Percentiles rank a stretch among this genome's conserved stretches.
phyloP scores from a whole-genome alignment of 2,888 invertebrate genomes.

The Idaea dimidiata region DNA sequence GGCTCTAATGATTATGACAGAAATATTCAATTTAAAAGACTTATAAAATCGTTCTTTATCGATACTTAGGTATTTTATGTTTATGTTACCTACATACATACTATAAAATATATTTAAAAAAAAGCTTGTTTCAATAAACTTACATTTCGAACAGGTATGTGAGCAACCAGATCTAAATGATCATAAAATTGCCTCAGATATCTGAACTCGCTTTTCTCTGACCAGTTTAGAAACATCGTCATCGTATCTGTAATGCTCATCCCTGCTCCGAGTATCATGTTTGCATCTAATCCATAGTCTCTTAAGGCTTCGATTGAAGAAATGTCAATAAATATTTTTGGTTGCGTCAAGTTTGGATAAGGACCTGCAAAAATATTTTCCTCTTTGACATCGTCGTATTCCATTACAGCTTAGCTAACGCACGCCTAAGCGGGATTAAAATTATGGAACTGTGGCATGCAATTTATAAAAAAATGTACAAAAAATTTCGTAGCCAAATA shows the following conservation, averaged over 20 bases:
- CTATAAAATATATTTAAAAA: too few species aligned
- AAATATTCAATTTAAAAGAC: constrained; percentile 3
- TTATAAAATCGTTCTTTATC: too few species aligned
- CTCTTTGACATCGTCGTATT: neutral
- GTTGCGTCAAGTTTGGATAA: constrained; percentile 38
- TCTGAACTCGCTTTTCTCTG: constrained; percentile 71
- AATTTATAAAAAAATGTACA: too few species aligned
- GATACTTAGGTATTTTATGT: too few species aligned
- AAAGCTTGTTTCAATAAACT: constrained; percentile 40
- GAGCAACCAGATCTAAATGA: constrained; percentile 86
- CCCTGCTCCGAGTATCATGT: constrained; percentile 81
- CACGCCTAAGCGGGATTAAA: too few species aligned
- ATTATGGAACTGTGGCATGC: too few species aligned
- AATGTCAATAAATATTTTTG: constrained; percentile 82
- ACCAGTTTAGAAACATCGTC: constrained; percentile 59
- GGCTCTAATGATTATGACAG: neutral
- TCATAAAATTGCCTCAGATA: constrained; percentile 81
- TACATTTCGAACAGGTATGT: constrained; percentile 87
- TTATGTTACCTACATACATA: too few species aligned
- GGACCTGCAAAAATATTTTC: neutral
- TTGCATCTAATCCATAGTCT: constrained; percentile 48
- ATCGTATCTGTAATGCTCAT: constrained; percentile 79
- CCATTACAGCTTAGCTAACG: too few species aligned
- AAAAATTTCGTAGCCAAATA: too few species aligned
- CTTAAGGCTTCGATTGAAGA: constrained; percentile 78